Base-by-base conservation (phyloP, 2,888 invertebrate genomes). In the Epistrophella euchroma region DNA sequence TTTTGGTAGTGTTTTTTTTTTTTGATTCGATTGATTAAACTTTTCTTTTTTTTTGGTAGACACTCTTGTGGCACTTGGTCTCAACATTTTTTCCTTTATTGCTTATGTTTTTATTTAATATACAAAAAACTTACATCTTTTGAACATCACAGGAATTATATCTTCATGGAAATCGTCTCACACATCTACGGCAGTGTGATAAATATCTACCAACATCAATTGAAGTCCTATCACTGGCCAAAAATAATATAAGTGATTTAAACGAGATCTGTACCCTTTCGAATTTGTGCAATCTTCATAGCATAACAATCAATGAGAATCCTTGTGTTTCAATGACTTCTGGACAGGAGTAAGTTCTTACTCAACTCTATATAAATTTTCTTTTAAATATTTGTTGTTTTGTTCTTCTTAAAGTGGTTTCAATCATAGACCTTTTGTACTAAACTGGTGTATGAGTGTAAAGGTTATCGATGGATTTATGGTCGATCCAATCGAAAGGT, bases 401-500 rank as follows among this genome's bases (percentile, higher is more conserved):
- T 15, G 50, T 2, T n/a, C 3, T 89, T 91, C 91, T 88, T 93
- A 50, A n/a, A 97, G 97, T 92, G 97, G 96, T 47, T 98, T 97
- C 92, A 97, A 97, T 92, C 97, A 98, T 93, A 95, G 98, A 78
- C 98, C 98, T 45, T 98, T 97, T 93, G 95, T 98, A 84, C 94
- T 98, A 81, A 98, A 98, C 93, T 98, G 98, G 98, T 97, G 97
- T 92, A 95, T 97, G 94, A 96, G 95, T 90, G 95, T 98, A 37
- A 96, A 96, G 91, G 94, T 96, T 19, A 96, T 98, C 71, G 98
- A 98, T 92, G 98, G 98, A 15, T 97, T 96, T 91, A 95, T 96
- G 62, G 97, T 98, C 88, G 96, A 97, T 92, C 97, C 98, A 77
- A 96, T 97, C 89, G 98, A 98, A 94, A 97, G 96, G 97, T 90